Evolutionary conservation across 2,888 invertebrate species (phyloP).

Genomic region (Eristalinus sepulchralis): DNA sequence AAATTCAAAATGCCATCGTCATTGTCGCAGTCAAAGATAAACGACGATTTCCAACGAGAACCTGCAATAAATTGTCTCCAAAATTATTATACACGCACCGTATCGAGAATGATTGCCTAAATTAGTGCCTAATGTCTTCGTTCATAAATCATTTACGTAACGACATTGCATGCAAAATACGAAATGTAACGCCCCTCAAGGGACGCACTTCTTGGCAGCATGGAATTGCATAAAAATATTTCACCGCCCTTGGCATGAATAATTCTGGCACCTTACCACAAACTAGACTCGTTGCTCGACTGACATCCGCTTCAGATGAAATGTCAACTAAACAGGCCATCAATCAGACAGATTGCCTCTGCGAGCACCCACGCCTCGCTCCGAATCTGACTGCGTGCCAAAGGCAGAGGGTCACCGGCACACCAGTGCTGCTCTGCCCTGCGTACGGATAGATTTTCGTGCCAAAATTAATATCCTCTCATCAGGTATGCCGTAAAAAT

Average conservation of each 20-base stretch:
- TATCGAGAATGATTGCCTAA: background rate
- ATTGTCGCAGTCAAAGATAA: background rate
- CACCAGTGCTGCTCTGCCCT: background rate
- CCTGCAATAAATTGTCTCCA: background rate
- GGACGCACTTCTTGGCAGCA: background rate
- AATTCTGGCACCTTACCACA: background rate
- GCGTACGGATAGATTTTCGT: background rate
- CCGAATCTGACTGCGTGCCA: background rate
- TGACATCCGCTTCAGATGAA: background rate
- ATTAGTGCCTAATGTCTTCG: conserved; percentile 4
- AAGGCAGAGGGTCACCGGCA: background rate
- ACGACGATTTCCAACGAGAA: background rate
- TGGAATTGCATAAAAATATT: background rate
- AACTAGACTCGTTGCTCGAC: background rate
- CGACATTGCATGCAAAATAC: background rate
- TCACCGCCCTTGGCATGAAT: background rate
- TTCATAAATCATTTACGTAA: conserved; percentile 2
- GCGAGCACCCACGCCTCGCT: background rate
- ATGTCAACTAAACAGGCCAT: background rate
- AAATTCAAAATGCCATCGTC: background rate
- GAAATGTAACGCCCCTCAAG: background rate
- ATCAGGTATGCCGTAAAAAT: background rate
- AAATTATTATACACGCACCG: background rate
- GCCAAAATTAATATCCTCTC: background rate
- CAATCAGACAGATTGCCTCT: background rate